Evolutionary conservation across 1,140 invertebrate genomes (phyloP).

Genomic region (Cydia strobilella): DNA sequence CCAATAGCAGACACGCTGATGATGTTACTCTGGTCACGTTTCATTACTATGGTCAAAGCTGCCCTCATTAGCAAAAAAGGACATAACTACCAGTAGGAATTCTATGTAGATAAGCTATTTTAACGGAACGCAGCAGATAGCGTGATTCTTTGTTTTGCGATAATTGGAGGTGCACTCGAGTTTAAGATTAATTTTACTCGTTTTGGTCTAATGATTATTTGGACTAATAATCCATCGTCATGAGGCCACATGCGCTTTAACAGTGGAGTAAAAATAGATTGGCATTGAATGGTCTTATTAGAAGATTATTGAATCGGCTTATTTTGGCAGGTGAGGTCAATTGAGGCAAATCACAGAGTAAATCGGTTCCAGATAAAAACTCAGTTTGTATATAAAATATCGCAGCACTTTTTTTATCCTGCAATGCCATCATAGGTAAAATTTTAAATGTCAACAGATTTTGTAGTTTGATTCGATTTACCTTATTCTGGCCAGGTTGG

Average conservation of each 20-base stretch:
- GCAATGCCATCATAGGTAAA: no score
- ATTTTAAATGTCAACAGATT: no score
- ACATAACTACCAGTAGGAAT: not conserved
- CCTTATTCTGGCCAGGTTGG: no score
- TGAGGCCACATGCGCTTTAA: not conserved
- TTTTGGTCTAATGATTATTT: slow-evolving; percentile 15
- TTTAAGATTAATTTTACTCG: slow-evolving; percentile 17
- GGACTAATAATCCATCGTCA: slow-evolving; percentile 16
- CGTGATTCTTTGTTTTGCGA: slow-evolving; percentile 13
- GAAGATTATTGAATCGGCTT: not conserved
- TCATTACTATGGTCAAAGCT: not conserved
- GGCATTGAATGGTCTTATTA: not conserved
- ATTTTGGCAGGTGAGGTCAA: no score
- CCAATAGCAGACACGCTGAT: not conserved
- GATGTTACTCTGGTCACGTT: not conserved
- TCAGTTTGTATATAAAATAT: no score
- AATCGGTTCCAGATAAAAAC: no score
- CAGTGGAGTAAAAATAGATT: not conserved
- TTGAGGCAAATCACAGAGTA: no score
- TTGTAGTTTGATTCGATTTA: no score
- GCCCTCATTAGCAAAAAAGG: not conserved
- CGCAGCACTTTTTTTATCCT: no score
- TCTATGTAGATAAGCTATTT: not conserved
- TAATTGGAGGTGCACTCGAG: slow-evolving; percentile 4
- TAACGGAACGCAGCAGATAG: not conserved